These are phyloP conservation scores for Cryptoleucopteryx plumbea DNA, from an alignment of 2,113 vertebrate species.

Conservation along the genomic window DNA sequence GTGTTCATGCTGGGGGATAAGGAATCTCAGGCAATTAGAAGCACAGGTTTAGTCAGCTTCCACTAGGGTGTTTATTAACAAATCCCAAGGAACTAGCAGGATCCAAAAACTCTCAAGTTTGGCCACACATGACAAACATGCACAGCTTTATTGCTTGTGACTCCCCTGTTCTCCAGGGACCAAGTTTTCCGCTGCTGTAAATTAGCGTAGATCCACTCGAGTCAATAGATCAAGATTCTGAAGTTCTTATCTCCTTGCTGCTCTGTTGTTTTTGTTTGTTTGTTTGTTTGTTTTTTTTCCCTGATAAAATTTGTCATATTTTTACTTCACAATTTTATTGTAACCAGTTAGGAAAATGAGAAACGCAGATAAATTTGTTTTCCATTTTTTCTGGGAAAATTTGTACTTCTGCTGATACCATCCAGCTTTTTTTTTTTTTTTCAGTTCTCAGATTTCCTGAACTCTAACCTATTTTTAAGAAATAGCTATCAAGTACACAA, in stretches of 20 bases:
- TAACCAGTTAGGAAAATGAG: neutral
- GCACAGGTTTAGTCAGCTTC: neutral
- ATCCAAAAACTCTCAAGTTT: neutral
- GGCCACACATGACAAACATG: neutral
- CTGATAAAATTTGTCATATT: neutral
- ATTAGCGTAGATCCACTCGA: fast-evolving
- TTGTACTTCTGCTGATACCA: neutral
- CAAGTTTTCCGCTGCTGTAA: neutral
- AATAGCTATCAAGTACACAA: neutral
- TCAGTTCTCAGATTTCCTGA: neutral
- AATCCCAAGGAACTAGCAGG: neutral
- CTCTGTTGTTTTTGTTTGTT: neutral
- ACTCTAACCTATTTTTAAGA: neutral
- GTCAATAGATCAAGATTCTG: neutral
- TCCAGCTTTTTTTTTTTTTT: neutral
- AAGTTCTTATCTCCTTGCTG: neutral
- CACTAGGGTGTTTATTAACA: neutral
- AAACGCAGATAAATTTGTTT: neutral
- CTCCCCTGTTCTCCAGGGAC: neutral
- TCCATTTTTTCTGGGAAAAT: neutral
- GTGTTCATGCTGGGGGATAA: neutral
- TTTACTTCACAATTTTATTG: neutral
- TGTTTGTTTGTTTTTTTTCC: no score
- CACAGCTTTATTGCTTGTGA: neutral
- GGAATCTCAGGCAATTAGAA: neutral